Percentiles rank a stretch among this genome's conserved stretches.
Conservation (phyloP, 2,113 vertebrate genomes). For the Myanophis thanlyinensis region DNA sequence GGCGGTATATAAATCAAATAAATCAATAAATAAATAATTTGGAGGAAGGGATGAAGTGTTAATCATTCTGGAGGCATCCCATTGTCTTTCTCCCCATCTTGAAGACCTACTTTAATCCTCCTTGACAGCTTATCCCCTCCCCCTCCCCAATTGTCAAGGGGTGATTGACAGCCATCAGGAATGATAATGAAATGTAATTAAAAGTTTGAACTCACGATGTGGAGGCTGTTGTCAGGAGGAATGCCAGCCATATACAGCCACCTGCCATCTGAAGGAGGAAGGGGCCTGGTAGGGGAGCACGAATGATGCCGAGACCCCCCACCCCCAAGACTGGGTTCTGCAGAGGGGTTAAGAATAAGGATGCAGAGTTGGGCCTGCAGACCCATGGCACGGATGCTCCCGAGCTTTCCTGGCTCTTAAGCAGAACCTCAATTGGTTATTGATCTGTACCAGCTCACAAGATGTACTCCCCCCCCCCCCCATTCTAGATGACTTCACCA, state of each 20-base stretch:
- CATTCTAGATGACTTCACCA: not conserved
- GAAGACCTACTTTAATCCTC: not conserved
- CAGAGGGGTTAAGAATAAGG: not conserved
- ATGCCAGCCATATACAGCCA: not conserved
- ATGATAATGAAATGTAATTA: not conserved
- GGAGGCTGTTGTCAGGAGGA: not conserved
- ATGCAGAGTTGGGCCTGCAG: not conserved
- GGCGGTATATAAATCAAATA: too few relatives aligned
- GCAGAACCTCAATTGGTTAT: not conserved
- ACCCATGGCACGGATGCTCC: not conserved
- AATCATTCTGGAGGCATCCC: not conserved
- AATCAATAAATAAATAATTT: too few relatives aligned
- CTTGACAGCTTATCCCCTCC: not conserved
- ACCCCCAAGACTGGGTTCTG: not conserved
- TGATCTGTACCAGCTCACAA: not conserved
- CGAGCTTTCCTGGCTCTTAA: not conserved
- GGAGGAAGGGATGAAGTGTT: not conserved
- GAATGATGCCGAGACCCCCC: not conserved
- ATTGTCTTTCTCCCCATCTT: not conserved
- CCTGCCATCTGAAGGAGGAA: not conserved
- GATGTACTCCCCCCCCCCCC: not conserved
- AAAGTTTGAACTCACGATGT: not conserved
- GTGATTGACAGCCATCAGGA: not conserved
- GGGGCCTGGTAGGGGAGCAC: not conserved
- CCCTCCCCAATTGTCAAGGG: not conserved